phyloP scores from a whole-genome alignment of 92 coral and sea anemone genomes.

The Galaxea fascicularis region DNA sequence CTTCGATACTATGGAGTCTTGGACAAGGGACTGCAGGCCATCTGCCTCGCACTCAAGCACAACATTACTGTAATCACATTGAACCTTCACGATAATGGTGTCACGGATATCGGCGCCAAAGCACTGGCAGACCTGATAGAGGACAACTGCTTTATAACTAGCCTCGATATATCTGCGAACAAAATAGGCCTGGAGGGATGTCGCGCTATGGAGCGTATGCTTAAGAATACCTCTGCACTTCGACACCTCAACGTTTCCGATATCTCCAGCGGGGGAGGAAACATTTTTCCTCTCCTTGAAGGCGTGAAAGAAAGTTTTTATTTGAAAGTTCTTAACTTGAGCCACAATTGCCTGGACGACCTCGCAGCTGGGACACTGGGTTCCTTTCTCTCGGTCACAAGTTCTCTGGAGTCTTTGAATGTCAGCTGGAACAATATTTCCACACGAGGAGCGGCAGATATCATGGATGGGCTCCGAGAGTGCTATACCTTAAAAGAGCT shows the following conservation, averaged over 20 bases:
- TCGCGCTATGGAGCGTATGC: slow-evolving; percentile 51
- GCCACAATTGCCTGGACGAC: slow-evolving; percentile 62
- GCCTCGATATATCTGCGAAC: slow-evolving; percentile 70
- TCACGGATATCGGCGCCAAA: slow-evolving; percentile 45
- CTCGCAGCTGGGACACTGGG: slow-evolving; percentile 53
- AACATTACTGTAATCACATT: slow-evolving; percentile 59
- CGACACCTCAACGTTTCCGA: slow-evolving; percentile 59
- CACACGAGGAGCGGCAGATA: slow-evolving; percentile 50
- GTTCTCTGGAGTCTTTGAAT: slow-evolving; percentile 61
- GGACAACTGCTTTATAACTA: slow-evolving; percentile 55
- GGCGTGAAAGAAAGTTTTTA: slow-evolving; percentile 56
- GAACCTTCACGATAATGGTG: slow-evolving; percentile 81
- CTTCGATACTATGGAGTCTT: slow-evolving; percentile 69
- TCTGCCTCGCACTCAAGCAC: slow-evolving; percentile 50
- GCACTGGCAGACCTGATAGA: slow-evolving; percentile 57
- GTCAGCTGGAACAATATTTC: slow-evolving; percentile 75
- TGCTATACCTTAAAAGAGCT: slow-evolving; percentile 60
- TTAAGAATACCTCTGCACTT: slow-evolving; percentile 51
- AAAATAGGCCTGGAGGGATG: slow-evolving; percentile 63
- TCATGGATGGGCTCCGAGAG: slow-evolving; percentile 50
- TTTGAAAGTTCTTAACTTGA: slow-evolving; percentile 56
- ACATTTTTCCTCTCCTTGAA: slow-evolving; percentile 52
- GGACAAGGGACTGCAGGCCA: slow-evolving; percentile 57
- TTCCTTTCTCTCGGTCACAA: slow-evolving; percentile 40
- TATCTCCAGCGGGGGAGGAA: slow-evolving; percentile 40